phyloP scores from a whole-genome alignment of 1,140 invertebrate genomes.

The Meteorus sp. region DNA sequence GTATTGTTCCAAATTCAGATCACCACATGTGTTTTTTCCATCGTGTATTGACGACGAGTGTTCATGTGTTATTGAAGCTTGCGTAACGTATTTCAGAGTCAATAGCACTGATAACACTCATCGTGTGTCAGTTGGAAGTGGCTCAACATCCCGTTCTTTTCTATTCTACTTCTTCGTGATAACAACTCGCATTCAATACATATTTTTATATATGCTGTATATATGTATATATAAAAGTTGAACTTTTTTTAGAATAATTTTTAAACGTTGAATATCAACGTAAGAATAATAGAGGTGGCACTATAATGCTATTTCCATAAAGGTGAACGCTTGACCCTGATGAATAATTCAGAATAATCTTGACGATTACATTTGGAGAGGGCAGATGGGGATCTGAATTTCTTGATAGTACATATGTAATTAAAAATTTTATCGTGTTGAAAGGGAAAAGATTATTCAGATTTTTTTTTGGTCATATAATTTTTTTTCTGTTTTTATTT shows the following conservation, averaged over 20 bases:
- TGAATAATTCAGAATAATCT: conserved; percentile 1
- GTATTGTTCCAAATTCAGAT: no score
- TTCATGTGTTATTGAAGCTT: conserved; percentile 10
- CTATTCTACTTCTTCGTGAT: background rate
- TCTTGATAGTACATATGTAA: no score
- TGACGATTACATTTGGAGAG: no score
- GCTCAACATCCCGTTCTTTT: background rate
- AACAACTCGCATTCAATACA: no score
- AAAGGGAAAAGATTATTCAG: no score
- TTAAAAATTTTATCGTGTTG: background rate
- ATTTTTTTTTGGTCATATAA: background rate
- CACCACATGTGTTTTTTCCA: no score
- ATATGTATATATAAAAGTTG: background rate
- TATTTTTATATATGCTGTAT: no score
- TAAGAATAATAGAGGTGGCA: background rate
- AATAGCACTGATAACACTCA: conserved; percentile 29
- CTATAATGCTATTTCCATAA: background rate
- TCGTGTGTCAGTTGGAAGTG: background rate
- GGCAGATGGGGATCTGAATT: no score
- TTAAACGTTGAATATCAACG: background rate
- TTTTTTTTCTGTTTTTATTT: background rate
- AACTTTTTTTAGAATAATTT: no score
- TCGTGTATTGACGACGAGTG: no score
- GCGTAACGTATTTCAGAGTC: conserved; percentile 13
- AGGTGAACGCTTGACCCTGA: conserved; percentile 1